phyloP scores from a whole-genome alignment of 2,113 vertebrate species.

The human (Homo sapiens) region DNA sequence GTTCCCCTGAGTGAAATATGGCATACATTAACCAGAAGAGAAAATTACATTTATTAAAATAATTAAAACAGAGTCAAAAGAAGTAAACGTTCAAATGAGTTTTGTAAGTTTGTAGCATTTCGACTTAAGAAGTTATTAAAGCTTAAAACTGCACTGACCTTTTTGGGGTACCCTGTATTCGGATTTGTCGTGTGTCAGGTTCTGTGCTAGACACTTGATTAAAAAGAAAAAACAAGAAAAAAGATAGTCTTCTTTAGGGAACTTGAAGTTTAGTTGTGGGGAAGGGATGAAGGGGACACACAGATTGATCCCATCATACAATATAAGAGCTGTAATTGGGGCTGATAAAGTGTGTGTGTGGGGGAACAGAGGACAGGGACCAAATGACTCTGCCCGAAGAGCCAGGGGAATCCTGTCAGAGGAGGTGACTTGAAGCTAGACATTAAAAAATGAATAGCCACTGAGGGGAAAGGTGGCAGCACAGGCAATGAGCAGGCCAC shows the following conservation, averaged over 20 bases:
- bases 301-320: neutral
- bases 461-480: neutral
- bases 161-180: neutral
- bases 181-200: neutral
- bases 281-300: neutral
- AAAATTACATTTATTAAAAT: conserved; percentile 1
- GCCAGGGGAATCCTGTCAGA: neutral
- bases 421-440: neutral
- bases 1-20: neutral
- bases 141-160: neutral
- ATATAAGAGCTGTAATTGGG: neutral
- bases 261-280: neutral
- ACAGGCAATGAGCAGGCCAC: neutral
- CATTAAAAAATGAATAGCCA: neutral
- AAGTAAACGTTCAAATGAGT: neutral
- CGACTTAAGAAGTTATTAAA: neutral
- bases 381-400: neutral
- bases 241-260: neutral
- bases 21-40: neutral
- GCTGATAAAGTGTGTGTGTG: neutral
- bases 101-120: neutral
- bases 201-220: neutral
- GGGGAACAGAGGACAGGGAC: neutral
- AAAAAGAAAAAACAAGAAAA: neutral
- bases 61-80: neutral